Conservation (phyloP, 2,888 invertebrate species). For the Brenthis hecate region DNA sequence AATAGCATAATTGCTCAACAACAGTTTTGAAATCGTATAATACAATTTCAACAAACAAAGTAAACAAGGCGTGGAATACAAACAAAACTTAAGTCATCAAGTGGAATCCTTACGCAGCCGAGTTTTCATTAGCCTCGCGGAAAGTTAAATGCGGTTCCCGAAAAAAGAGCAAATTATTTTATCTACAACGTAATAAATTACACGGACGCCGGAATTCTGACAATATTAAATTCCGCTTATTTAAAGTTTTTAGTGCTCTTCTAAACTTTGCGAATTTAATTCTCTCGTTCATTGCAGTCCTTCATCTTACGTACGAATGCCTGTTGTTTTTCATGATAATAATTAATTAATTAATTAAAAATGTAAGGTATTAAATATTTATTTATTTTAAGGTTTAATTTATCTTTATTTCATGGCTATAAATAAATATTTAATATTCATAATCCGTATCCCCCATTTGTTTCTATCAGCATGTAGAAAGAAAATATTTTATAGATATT, state of each 20-base stretch:
- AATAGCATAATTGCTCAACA: no score
- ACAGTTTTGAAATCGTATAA: conserved; percentile 14
- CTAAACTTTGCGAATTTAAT: conserved; percentile 24
- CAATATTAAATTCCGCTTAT: conserved; percentile 37
- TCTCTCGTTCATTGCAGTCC: conserved; percentile 6
- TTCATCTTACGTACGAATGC: conserved; percentile 1
- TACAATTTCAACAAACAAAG: conserved; percentile 16
- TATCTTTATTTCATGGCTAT: no score
- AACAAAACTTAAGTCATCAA: conserved; percentile 42
- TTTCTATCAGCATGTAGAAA: no score
- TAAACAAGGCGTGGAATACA: conserved; percentile 51
- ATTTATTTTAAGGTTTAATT: no score
- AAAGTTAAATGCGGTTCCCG: conserved; percentile 34
- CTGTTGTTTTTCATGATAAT: not conserved
- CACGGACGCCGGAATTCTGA: conserved; percentile 27
- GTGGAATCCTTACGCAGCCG: conserved; percentile 32
- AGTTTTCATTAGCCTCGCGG: conserved; percentile 44
- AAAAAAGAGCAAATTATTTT: conserved; percentile 37
- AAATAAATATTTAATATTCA: no score
- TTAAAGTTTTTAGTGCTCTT: conserved; percentile 36
- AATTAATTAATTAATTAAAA: conserved; percentile 5
- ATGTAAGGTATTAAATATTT: no score
- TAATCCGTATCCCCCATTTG: no score
- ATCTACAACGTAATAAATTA: conserved; percentile 37
- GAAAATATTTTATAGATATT: no score